Evolutionary conservation across 1,140 invertebrate species (phyloP), one percentile per base, ranked within the genome.

Genomic region (Orchesella cincta): DNA sequence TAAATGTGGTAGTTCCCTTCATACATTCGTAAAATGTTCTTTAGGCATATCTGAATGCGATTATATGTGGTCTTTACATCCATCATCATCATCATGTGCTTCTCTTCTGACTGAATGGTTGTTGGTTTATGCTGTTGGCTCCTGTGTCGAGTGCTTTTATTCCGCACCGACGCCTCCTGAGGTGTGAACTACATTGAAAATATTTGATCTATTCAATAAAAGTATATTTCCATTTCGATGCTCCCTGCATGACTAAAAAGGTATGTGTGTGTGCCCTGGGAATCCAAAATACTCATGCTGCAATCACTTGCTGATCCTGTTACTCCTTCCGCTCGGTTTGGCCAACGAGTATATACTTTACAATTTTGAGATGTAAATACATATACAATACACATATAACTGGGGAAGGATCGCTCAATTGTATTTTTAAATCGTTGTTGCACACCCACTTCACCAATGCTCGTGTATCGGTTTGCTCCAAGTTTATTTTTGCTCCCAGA

Each of bases 191-290:
- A 67, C 62, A 67, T 67, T 67, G 28, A 67, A 67, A 67, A 67
- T 67, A 67, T 67, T 67, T 31, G 62, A 67, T 67, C 62, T 67
- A 67, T 67, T 67, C 62, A 67, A 67, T 67, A 67, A 67, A 67
- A 67, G 62, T 67, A 67, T n/a, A n/a, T 67, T 67, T 67, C 62
- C 62, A 67, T 67, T n/a, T 33, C 31, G 26, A 67, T 67, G 62
- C 62, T 67, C 62, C 31, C 62, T 67, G 62, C 62, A 67, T 67
- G 28, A 67, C 62, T 67, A 67, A 67, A 67, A 67, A 67, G 62
- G 62, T 67, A 57, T 26, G n/a, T 29, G 29, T 31, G 28, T 67
- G 28, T 33, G 5, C 26, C 28, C 62, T 67, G 8, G 31, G n/a
- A 16, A 29, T 31, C 62, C 14, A 67, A 67, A 33, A 29, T 67